Evolutionary conservation across 2,888 invertebrate genomes (phyloP).

Genomic region (Folsomia candida): DNA sequence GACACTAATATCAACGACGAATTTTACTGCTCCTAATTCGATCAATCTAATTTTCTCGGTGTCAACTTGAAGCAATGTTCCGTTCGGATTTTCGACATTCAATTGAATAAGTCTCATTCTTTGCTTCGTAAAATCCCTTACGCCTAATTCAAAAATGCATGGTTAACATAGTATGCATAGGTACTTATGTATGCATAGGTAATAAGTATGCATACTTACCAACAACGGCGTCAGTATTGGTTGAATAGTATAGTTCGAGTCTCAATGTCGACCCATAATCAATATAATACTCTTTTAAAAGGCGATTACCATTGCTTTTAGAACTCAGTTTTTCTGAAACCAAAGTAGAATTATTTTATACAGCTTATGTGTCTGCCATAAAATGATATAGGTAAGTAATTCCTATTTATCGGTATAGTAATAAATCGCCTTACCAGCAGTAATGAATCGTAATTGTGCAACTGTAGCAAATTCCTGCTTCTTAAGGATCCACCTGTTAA

Average conservation of each 20-base stretch:
- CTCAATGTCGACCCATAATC: constrained; percentile 20
- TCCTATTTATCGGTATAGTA: no score
- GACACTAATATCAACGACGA: constrained; percentile 23
- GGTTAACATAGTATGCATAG: no score
- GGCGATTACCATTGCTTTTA: no score
- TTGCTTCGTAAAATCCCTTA: constrained; percentile 28
- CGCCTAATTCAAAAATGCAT: constrained; percentile 3
- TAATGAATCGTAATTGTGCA: constrained; percentile 23
- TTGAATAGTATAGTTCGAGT: constrained; percentile 23
- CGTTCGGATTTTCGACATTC: constrained; percentile 44
- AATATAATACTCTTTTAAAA: no score
- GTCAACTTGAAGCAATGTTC: constrained; percentile 31
- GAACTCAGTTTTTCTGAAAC: no score
- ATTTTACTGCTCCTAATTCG: constrained; percentile 19
- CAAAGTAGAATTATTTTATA: no score
- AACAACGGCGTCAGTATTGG: constrained; percentile 28
- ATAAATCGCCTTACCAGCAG: constrained; percentile 34
- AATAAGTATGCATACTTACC: no score
- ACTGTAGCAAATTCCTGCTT: constrained; percentile 15
- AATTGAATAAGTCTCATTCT: constrained; percentile 31
- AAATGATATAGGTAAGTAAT: no score
- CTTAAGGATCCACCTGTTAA: constrained; percentile 26
- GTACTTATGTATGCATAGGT: background rate
- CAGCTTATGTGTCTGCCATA: no score
- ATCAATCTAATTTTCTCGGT: constrained; percentile 37